Evolutionary conservation across 2,113 vertebrate species (phyloP), one percentile per base, ranked within the genome.

Genomic region (Eretmochelys imbricata): DNA sequence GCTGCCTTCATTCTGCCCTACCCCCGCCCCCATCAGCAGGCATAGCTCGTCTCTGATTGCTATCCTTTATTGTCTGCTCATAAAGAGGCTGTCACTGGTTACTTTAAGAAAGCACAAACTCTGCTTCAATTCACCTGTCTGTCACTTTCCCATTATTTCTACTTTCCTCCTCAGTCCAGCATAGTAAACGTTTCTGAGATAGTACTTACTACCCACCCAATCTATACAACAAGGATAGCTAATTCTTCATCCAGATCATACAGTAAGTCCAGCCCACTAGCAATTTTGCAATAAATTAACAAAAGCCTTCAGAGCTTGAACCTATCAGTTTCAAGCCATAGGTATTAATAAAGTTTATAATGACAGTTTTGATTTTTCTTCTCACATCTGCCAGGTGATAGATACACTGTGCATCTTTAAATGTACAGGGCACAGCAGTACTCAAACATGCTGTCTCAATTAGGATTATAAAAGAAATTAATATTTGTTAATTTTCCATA

Each of bases 321-420:
- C n/a, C 10, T 81, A 80, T 9, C 79, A 42, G 6, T 62, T n/a
- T 31, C 12, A 89, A 49, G 80, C 48, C 35, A 75, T 55, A 22
- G 0, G 27, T 38, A 25, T 16, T 50, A 48, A 24, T 78, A 62
- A 51, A 10, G 38, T 35, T 69, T 1, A 0, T 5, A 8, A 80
- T 55, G 22, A 42, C 13, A 42, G 42, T 48, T 16, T 5, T 6
- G 5, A 51, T 38, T 19, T 42, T 8, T 81, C 10, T 29, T 6
- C 54, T 62, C 76, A 51, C 25, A 12, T 9, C 75, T 85, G 81
- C 80, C 49, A 79, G 75, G 46, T 79, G 62, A 65, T 4, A 35
- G 62, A 65, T 8, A 35, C 31, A 35, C 7, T 65, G 35, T 38
- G 35, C 65, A 22, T 69, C 35, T 69, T n/a, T 69, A 69, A 69